phyloP scores from a whole-genome alignment of 2,888 invertebrate genomes.

The Drosophila pegasa region DNA sequence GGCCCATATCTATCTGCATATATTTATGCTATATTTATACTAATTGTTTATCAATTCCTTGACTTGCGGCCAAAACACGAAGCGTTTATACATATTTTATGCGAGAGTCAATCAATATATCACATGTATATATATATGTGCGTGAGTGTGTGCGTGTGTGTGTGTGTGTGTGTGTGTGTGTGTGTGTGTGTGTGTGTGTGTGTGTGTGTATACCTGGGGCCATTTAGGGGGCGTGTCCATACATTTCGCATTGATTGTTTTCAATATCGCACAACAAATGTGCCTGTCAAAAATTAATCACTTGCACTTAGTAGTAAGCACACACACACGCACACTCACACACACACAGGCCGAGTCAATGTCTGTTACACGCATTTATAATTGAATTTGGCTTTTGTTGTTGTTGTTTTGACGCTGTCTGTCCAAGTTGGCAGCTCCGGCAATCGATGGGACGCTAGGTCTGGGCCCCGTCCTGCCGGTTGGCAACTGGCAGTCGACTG shows the following conservation, averaged over 20 bases:
- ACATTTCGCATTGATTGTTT: slow-evolving; percentile 77
- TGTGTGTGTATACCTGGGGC: neutral
- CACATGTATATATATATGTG: neutral
- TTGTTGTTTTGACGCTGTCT: slow-evolving; percentile 63
- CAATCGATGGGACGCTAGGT: slow-evolving; percentile 65
- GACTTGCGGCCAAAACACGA: slow-evolving; percentile 47
- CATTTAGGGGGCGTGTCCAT: slow-evolving; percentile 51
- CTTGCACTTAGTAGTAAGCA: slow-evolving; percentile 70
- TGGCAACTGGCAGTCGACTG: slow-evolving; percentile 75
- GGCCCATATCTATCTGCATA: neutral
- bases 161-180: neutral
- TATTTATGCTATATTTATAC: slow-evolving; percentile 32
- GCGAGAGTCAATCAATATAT: slow-evolving; percentile 32
- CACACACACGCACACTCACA: slow-evolving; percentile 26
- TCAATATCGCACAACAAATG: slow-evolving; percentile 76
- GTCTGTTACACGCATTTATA: slow-evolving; percentile 77
- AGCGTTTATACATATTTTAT: slow-evolving; percentile 30
- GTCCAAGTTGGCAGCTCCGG: slow-evolving; percentile 71
- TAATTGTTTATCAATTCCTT: slow-evolving; percentile 60
- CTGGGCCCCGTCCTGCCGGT: slow-evolving; percentile 17
- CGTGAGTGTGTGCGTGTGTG: neutral
- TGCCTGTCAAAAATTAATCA: slow-evolving; percentile 82
- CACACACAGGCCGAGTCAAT: slow-evolving; percentile 29
- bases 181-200: neutral
- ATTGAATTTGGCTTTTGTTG: slow-evolving; percentile 78